A percentile compares a stretch with the other conserved stretches of the same genome.
These are phyloP conservation scores for Dermatemys mawii DNA, from an alignment of 2,113 vertebrate genomes.

Conservation along the genomic window DNA sequence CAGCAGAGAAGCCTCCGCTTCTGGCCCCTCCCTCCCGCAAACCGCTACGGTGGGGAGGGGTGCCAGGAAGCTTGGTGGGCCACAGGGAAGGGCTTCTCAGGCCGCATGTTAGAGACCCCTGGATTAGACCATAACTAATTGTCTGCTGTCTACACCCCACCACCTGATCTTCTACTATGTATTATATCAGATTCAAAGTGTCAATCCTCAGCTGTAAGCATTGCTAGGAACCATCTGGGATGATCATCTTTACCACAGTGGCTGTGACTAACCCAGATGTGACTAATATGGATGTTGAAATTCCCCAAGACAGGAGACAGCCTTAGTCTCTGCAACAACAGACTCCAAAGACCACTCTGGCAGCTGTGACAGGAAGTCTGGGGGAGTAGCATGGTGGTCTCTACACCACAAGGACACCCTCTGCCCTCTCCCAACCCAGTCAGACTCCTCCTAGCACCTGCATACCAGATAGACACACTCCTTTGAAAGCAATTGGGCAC, in stretches of 20 bases:
- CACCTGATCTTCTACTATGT: too few relatives aligned
- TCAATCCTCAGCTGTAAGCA: background rate
- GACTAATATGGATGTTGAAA: background rate
- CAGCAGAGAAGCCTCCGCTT: too few relatives aligned
- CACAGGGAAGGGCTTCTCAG: too few relatives aligned
- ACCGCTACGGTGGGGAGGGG: too few relatives aligned
- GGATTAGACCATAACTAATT: background rate
- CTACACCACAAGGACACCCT: background rate
- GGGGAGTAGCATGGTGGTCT: background rate
- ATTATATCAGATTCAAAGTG: background rate
- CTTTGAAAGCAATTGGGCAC: background rate
- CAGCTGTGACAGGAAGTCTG: background rate
- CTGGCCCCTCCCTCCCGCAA: too few relatives aligned
- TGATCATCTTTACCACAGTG: background rate
- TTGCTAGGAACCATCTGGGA: background rate
- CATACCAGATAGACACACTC: background rate
- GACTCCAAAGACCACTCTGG: background rate
- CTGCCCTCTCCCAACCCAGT: background rate
- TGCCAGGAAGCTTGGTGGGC: too few relatives aligned
- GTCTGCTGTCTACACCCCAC: background rate
- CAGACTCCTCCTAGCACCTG: background rate
- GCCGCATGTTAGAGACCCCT: too few relatives aligned
- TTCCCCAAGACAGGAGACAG: background rate
- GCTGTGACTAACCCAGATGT: background rate
- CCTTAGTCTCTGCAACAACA: background rate